Evolutionary conservation across 2,113 vertebrate genomes (phyloP), one percentile per base, ranked within the genome.

Genomic region (Saimiri boliviensis): DNA sequence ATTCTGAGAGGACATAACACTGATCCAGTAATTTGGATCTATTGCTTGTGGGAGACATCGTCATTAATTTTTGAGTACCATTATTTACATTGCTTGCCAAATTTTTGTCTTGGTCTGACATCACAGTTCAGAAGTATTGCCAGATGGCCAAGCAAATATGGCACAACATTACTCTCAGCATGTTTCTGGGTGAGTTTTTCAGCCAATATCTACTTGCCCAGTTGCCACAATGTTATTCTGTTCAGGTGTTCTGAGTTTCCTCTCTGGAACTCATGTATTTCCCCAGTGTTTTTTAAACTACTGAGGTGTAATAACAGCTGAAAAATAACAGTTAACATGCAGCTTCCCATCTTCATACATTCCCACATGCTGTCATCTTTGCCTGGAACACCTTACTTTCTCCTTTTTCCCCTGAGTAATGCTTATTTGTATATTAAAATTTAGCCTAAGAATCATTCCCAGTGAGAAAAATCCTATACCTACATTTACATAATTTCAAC

Each of bases 211-310:
- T 63, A 49, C 63, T 82, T 56, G 73, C 20, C 30, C 66, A 79
- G 42, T 94, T 93, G 30, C 40, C 32, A 32, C 25, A 42, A 1
- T 73, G 37, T 77, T 84, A 45, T 74, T 80, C 56, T 71, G 47
- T 73, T 93, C 66, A 98, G 42, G 49, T 97, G 45, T 77, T 82
- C 11, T 87, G 0, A 93, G 20, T 42, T 95, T 89, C 68, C 25
- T 91, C 35, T 82, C 66, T 52, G 40, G 52, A 96, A 70, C 9
- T 68, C 52, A 88, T 71, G 9, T 8, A 82, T 86, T 89, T 94
- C 30, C 45, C 52, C 8, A 86, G 54, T 79, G n/a, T 1, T 71
- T 89, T 94, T 97, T 85, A 94, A 93, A 93, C 32, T 71, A 42
- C 19, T 35, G 60, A 70, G 5, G 20, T 85, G 49, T 71, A 89